Base-by-base conservation (phyloP, 2,113 vertebrate genomes). In the Sciurus niger region DNA sequence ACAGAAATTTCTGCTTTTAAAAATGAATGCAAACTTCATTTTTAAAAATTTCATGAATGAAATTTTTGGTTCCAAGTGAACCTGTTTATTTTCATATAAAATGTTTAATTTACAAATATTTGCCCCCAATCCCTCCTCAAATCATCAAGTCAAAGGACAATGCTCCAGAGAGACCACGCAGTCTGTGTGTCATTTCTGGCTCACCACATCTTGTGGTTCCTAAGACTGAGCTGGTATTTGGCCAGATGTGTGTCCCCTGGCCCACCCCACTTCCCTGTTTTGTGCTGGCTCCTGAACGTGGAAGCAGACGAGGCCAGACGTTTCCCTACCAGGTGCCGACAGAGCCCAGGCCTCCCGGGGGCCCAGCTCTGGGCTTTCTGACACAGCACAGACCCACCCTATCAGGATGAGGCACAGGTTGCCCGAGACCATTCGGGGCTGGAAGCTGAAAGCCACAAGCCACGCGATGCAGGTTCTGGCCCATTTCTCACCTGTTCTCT, bases 181-280 rank as follows among this genome's bases (percentile, higher is more conserved):
- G 51, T 40, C 43, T 4, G 0, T 24, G 60, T 18, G 78, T 48
- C 51, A 24, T 65, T 93, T 28, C 1, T 11, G 48, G 3, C 34
- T 11, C 40, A 10, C 55, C 4, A 0, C 48, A 0, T 55, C 34
- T 83, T 18, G 0, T 0, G 0, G 24, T 67, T n/a, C 16, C 65
- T 24, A 1, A 68, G 78, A 32, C 32, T 28, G 73, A 40, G 0
- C 2, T 77, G 73, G 48, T 37, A 1, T 37, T 51, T 40, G 91
- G 40, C 91, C 74, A 37, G 0, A 9, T 17, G 20, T 13, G 3
- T 7, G 53, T 60, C 79, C 85, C 7, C 2, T 18, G 77, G 4
- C 51, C 72, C 40, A 4, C 78, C 58, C 78, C 28, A 28, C 53
- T 79, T 17, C 65, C 65, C 77, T 72, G 43, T 34, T 92, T 73